phyloP scores from a whole-genome alignment of 2,888 invertebrate genomes.

The Agriotes lineatus region DNA sequence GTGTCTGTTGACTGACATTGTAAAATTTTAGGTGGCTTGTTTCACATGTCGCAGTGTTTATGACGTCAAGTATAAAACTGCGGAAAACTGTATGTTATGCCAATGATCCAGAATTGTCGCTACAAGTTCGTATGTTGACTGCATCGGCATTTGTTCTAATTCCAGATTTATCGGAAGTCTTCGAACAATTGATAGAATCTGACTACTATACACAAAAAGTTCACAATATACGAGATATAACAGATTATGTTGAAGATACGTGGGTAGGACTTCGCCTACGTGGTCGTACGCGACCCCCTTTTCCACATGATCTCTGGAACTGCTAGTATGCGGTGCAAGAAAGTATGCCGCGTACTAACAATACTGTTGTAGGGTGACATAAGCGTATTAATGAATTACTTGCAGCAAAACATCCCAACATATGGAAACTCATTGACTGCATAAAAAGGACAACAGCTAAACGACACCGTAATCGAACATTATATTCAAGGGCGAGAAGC shows the following conservation, averaged over 20 bases:
- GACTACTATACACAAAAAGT: neutral
- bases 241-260: constrained; percentile 4
- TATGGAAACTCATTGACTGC: neutral
- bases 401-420: too few species aligned
- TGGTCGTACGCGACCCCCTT: neutral
- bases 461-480: neutral
- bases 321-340: neutral
- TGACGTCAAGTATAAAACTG: neutral
- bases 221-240: neutral
- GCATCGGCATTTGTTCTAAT: neutral
- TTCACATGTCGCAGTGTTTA: neutral
- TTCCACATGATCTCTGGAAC: constrained; percentile 1
- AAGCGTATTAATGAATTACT: constrained; percentile 2
- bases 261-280: neutral
- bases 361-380: too few species aligned
- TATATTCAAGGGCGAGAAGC: neutral
- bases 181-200: constrained; percentile 1
- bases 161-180: neutral
- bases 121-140: neutral
- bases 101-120: constrained; percentile 1
- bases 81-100: constrained; percentile 2
- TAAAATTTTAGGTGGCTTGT: neutral
- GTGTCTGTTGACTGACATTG: too few species aligned
- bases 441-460: neutral
- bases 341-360: neutral